Conservation (phyloP, 2,888 invertebrate genomes). For the Cyclophora albipunctata region DNA sequence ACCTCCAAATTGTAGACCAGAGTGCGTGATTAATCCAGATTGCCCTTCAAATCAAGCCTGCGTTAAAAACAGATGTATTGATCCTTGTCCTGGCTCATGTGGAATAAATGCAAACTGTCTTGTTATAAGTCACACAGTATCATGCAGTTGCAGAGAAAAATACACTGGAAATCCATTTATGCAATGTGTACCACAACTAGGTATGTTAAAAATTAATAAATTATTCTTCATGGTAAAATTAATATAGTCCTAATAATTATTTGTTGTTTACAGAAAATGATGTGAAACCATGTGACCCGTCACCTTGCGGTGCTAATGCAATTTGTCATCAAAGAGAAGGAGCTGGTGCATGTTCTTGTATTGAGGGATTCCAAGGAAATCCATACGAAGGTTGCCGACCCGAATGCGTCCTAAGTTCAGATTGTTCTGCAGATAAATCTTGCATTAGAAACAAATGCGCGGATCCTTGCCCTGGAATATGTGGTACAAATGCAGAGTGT, state of each 20-base stretch:
- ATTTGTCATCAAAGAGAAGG: conserved; percentile 84
- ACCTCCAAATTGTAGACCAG: conserved; percentile 88
- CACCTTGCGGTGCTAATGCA: conserved; percentile 91
- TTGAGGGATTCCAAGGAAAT: conserved; percentile 88
- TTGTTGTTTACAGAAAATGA: conserved; percentile 60
- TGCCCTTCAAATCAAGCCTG: conserved; percentile 86
- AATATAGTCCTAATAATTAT: no score
- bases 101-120: conserved; percentile 87
- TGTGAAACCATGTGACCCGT: conserved; percentile 86
- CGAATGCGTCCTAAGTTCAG: conserved; percentile 90
- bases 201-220: conserved; percentile 31
- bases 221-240: no score
- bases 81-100: conserved; percentile 89
- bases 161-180: conserved; percentile 89
- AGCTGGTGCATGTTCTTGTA: conserved; percentile 86
- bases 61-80: conserved; percentile 85
- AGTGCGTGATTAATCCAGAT: conserved; percentile 88
- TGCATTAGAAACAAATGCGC: conserved; percentile 89
- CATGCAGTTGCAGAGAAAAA: conserved; percentile 84
- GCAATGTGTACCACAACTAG: conserved; percentile 79
- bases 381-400: conserved; percentile 91
- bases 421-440: conserved; percentile 87
- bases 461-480: conserved; percentile 90
- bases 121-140: conserved; percentile 86
- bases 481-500: conserved; percentile 88